Base-by-base conservation (phyloP, 2,888 invertebrate species). In the Plagiodera versicolora region DNA sequence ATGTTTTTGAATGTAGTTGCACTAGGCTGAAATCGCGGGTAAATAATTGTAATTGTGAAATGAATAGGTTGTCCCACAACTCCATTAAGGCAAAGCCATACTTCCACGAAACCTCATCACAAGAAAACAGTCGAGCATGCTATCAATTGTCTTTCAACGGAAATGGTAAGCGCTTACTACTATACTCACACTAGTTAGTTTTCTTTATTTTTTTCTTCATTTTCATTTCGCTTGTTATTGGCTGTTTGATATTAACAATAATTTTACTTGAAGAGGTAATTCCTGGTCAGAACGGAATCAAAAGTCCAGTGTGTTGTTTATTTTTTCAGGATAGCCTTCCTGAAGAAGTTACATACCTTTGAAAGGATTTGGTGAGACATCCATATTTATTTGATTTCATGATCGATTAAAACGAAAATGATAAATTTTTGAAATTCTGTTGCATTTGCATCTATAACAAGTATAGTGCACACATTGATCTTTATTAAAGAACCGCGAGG, bases 71-170 rank as follows among this genome's bases (percentile, higher is more conserved):
- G 85, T 77, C 87, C 86, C 64, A 86, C 88, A 56, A 86, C 86
- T 56, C 86, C 86, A 52, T 79, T 85, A 60, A 74, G 80, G 50
- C 78, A 79, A 66, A 80, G 67, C 50, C 82, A 82, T 80, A 60
- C 82, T 76, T 61, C 85, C 77, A 32, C 83, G 79, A 72, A 75
- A 56, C 81, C 65, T 67, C 78, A 70, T 78, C 82, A 56, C 73
- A 85, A 85, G 78, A 84, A 86, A 69, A 85, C 87, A 48, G 87
- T 88, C 72, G 88, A 88, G 78, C 86, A 87, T 77, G 87, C 89
- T 73, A 86, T 92, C 77, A 91, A 90, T 81, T 90, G 89, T 81
- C 87, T 92, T 75, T 90, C 91, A 74, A 88, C 89, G 71, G 92
- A 92, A 88, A 90, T 92, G 90, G 91, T 92, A 83, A 89, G 89